Base-by-base conservation (phyloP, 2,797 vertebrate species). In the Sebastolobus altivelis region DNA sequence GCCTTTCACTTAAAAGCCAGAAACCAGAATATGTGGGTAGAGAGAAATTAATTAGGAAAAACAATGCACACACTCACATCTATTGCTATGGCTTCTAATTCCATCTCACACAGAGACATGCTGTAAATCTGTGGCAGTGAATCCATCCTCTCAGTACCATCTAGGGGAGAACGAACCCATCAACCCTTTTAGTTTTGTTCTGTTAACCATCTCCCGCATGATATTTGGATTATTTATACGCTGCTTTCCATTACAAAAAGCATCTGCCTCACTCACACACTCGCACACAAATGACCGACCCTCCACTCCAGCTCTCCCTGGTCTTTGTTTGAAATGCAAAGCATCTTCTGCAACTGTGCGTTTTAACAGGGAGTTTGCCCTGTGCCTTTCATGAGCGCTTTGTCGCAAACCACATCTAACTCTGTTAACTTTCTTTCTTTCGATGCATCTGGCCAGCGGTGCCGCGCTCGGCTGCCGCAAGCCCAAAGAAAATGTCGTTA, bases 151-250 rank as follows among this genome's bases (percentile, higher is more conserved):
- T 85, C 55, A 63, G 81, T 79, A 74, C 33, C 52, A 43, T 76
- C 59, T 8, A 11, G n/a, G n/a, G 13, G 5, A 72, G 75, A 71
- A 83, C 65, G 62, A 89, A 86, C 11, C 65, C 29, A 20, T 65
- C 68, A 86, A 87, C 75, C 67, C 75, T 74, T 86, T 88, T 65
- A 77, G 72, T 84, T 89, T 75, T 76, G 61, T 78, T 80, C 74
- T 68, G 76, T 81, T 80, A 83, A 80, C 65, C 58, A 85, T 81
- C 61, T 76, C 65, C 66, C 31, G 79, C 70, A 76, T 84, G 65
- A 67, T 72, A 69, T 88, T 85, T 74, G 46, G 75, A 86, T 86
- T 79, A 89, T 87, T 88, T 79, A 87, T 80, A 65, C 40, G 33
- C 74, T 78, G 46, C 59, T 89, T 80, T 84, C 62, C 80, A 89